Percentiles rank a stretch among this genome's conserved stretches.
Evolutionary conservation across 2,113 vertebrate genomes (phyloP).

Genomic region (Aix galericulata): DNA sequence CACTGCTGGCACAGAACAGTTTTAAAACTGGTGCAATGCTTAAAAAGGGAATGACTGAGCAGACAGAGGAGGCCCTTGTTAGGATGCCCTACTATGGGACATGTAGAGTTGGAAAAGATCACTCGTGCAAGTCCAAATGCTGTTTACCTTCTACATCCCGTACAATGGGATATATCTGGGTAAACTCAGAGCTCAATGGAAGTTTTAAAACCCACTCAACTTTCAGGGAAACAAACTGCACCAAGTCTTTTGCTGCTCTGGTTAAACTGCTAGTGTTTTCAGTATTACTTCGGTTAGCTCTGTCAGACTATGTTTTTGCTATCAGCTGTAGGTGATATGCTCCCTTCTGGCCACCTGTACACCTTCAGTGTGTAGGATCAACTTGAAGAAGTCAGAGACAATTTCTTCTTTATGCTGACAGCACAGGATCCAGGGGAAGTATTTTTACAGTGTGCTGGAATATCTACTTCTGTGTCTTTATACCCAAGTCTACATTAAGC

Average conservation of each 20-base stretch:
- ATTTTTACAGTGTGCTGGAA: not conserved
- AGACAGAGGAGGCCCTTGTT: not conserved
- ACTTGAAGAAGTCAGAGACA: not conserved
- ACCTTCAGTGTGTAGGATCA: not conserved
- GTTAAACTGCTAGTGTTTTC: not conserved
- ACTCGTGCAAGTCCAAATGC: not conserved
- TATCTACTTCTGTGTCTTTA: not conserved
- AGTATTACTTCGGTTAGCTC: not conserved
- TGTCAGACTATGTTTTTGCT: not conserved
- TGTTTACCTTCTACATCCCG: not conserved
- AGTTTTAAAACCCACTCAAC: not conserved
- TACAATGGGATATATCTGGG: not conserved
- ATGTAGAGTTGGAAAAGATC: not conserved
- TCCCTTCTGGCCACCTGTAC: not conserved
- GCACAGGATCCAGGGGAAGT: not conserved
- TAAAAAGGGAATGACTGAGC: conserved; percentile 43
- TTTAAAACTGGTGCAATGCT: not conserved
- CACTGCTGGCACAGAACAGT: not conserved
- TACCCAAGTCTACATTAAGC: not conserved
- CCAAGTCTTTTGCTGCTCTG: accelerated
- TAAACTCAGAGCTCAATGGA: not conserved
- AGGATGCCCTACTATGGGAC: not conserved
- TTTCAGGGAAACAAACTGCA: not conserved
- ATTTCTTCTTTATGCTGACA: not conserved
- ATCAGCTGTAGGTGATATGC: not conserved